Evolutionary conservation across 2,113 vertebrate genomes (phyloP).

Genomic region (Thalassarche chlororhynchos): DNA sequence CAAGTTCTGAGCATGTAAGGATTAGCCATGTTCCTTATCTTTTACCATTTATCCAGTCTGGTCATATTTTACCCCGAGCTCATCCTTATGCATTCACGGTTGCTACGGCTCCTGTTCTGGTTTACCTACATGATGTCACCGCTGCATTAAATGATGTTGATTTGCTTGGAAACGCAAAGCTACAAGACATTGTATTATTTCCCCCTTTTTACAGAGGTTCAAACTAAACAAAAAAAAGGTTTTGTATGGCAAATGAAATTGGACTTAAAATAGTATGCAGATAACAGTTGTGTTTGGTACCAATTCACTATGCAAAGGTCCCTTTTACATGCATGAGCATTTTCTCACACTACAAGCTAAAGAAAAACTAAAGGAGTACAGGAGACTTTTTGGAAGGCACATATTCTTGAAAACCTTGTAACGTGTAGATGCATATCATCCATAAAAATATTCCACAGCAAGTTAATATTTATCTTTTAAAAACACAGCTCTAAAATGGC

Average conservation of each 20-base stretch:
- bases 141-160: background rate
- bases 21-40: background rate
- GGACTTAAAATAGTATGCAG: fast-evolving
- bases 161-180: background rate
- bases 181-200: too few relatives aligned
- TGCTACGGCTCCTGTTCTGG: background rate
- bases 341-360: background rate
- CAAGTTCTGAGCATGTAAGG: background rate
- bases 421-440: fast-evolving
- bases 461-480: background rate
- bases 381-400: background rate
- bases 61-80: background rate
- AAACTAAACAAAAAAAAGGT: background rate
- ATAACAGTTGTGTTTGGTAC: background rate
- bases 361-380: background rate
- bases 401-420: background rate
- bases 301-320: background rate
- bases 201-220: background rate
- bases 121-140: background rate
- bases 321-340: fast-evolving
- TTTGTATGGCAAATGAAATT: background rate
- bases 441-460: background rate
- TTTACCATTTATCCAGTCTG: background rate
- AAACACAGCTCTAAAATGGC: background rate
- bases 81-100: background rate